Base-by-base conservation (phyloP, 2,888 invertebrate species). In the Nomada lathburiana region DNA sequence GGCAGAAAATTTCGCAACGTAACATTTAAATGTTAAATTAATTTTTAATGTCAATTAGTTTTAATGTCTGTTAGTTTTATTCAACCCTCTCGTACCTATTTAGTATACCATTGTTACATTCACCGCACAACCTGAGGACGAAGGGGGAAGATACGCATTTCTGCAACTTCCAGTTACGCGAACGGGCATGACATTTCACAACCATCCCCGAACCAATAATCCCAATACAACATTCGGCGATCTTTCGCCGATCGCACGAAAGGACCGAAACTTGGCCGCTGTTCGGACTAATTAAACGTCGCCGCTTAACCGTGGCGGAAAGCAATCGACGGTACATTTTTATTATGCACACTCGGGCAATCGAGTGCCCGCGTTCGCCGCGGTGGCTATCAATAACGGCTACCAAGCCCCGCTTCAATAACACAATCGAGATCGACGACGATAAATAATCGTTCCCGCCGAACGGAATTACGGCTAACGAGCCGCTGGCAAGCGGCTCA, bases 401-500 rank as follows among this genome's bases (percentile, higher is more conserved):
- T 69, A 70, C 73, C 80, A 59, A 76, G 81, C 81, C 81, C 81
- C 73, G 57, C 13, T n/a, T 23, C 64, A 60, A 69, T 72, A 72
- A 83, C 81, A 81, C 57, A 76, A 81, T 83, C 82, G 62, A 52
- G 60, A 80, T 76, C 59, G 75, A 11, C 60, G 52, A 60, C 76
- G 78, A 84, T 82, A 84, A 84, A 82, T 84, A 82, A 84, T 76
- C 73, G 82, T 65, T 42, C 50, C 75, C 83, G 82, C 81, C 82
- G 73, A 81, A 83, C 76, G 81, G 81, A 83, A 73, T 83, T 83
- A 81, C 81, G 42, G 16, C 76, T 81, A 83, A 83, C 76, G 76
- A 83, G 68, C 76, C 76, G 72, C 68, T 60, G 72, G 72, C 79
- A 55, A 59, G 60, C 64, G 62, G 74, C 75, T 80, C 82, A 63